Evolutionary conservation across 2,797 vertebrate species (phyloP).

Genomic region (Darevskia mixta): DNA sequence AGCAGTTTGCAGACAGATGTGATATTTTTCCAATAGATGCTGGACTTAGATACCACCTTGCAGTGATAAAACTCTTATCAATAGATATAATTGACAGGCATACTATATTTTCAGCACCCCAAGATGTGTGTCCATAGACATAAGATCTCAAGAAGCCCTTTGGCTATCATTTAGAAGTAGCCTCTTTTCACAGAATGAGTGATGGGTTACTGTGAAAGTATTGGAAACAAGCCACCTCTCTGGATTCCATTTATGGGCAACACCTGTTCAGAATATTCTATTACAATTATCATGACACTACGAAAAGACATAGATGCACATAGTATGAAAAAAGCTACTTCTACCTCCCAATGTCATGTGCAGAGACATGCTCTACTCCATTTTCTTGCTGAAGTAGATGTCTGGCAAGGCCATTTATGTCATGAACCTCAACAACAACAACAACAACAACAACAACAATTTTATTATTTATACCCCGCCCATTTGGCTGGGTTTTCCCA

Average conservation of each 20-base stretch:
- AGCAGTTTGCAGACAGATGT: background rate
- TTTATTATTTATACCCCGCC: too few relatives aligned
- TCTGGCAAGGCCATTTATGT: background rate
- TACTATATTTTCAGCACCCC: background rate
- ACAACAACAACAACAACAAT: rapidly evolving
- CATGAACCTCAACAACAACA: background rate
- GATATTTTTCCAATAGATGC: slow-evolving; percentile 13
- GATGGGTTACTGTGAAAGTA: background rate
- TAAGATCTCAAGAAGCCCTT: background rate
- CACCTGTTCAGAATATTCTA: background rate
- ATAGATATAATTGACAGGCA: slow-evolving; percentile 18
- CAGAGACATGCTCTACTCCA: background rate
- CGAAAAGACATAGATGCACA: background rate
- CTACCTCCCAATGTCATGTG: background rate
- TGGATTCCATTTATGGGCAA: slow-evolving; percentile 3
- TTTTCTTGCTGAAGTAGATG: background rate
- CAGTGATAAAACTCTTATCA: background rate
- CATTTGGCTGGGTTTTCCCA: too few relatives aligned
- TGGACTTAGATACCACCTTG: background rate
- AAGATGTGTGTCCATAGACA: rapidly evolving
- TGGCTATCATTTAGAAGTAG: background rate
- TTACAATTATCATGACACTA: background rate
- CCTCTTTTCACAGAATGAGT: slow-evolving; percentile 27
- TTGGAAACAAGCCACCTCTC: slow-evolving; percentile 8
- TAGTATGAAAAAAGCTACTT: background rate